phyloP scores from a whole-genome alignment of 1,140 invertebrate genomes.

The Leptinotarsa lineolata region DNA sequence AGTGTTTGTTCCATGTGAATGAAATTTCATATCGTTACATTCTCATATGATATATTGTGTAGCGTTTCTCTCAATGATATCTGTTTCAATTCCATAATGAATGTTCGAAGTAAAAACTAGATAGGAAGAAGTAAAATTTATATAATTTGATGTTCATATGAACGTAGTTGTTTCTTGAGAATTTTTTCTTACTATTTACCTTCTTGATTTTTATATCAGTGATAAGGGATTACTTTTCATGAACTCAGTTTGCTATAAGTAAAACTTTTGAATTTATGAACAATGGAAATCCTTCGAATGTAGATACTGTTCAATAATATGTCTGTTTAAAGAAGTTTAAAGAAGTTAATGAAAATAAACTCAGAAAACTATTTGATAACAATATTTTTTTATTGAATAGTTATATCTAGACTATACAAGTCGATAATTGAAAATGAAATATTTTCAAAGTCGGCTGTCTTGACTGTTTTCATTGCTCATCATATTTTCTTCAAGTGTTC shows the following conservation, averaged over 20 bases:
- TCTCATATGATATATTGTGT: not conserved
- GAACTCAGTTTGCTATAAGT: too few relatives aligned
- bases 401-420: not conserved
- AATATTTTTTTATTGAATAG: not conserved
- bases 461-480: constrained; percentile 19
- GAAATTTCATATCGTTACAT: too few relatives aligned
- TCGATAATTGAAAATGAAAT: not conserved
- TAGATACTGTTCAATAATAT: not conserved
- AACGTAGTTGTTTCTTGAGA: too few relatives aligned
- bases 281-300: not conserved
- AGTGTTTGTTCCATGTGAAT: too few relatives aligned
- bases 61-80: too few relatives aligned
- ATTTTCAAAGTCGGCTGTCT: constrained; percentile 24
- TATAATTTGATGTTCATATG: not conserved
- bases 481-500: constrained; percentile 14
- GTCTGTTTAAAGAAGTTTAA: not conserved
- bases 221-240: too few relatives aligned
- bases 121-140: not conserved
- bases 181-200: too few relatives aligned
- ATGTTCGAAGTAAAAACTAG: too few relatives aligned
- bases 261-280: too few relatives aligned
- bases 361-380: too few relatives aligned
- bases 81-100: too few relatives aligned
- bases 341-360: not conserved
- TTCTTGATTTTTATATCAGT: too few relatives aligned